Evolutionary conservation across 2,888 invertebrate species (phyloP), one percentile per base, ranked within the genome.

Genomic region (Poecilobothrus nobilitatus): DNA sequence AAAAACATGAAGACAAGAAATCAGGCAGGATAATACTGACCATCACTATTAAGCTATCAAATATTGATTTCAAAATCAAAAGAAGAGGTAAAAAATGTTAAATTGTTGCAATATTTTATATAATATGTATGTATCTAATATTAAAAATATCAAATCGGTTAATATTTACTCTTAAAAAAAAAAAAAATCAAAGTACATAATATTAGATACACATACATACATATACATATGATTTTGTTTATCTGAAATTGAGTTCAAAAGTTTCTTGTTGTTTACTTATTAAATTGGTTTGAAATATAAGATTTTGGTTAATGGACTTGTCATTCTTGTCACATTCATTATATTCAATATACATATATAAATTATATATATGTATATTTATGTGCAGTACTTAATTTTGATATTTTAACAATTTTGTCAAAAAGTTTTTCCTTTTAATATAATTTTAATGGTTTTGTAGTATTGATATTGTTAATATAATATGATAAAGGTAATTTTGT

Each of bases 251-350:
- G 53, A 53, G 15, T 53, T 53, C 9, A 53, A 18, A 53, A 37
- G 12, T 10, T 37, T 53, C 6, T 12, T 53, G 2, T 27, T 63
- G 63, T 63, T 63, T 63, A 27, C 18, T 63, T 15, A 63, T 63
- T 18, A 27, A 63, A 63, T 63, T 63, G 63, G 63, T 63, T 27
- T 63, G 63, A 63, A 63, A 63, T 63, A 63, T 27, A 33, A 63
- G 27, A 63, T 63, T 63, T 63, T 27, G 12, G 63, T 15, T 63
- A 63, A 63, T 63, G 63, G 63, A 63, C 27, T 63, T 63, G 63
- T 63, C 63, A 63, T 27, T 63, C 27, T 12, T 27, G 27, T 63
- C 63, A 63, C 10, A 18, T 63, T 22, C 22, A 63, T 53, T 53
- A 53, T 37, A 27, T 27, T 27, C 27, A 27, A 27, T 27, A 37